Conservation (phyloP, 2,888 invertebrate species). For the Nomada lathburiana region DNA sequence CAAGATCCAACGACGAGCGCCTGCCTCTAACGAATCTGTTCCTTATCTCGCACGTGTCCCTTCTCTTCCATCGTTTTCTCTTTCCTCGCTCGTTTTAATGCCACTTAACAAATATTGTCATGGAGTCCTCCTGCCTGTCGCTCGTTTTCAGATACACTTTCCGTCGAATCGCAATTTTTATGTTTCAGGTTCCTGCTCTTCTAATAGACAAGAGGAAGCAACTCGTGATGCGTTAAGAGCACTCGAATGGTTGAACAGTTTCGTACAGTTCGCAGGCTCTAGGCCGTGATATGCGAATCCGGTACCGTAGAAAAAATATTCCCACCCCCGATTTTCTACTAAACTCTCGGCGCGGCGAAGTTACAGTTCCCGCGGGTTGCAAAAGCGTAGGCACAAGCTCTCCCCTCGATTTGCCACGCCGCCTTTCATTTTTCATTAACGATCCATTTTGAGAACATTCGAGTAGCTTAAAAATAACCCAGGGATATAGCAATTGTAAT, state of each 20-base stretch:
- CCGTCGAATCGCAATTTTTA: background rate
- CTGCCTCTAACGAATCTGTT: background rate
- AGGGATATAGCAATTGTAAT: background rate
- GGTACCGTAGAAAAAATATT: constrained; percentile 57
- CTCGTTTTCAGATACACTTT: background rate
- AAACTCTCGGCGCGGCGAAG: constrained; percentile 31
- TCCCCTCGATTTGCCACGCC: constrained; percentile 16
- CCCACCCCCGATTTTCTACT: constrained; percentile 33
- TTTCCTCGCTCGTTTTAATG: constrained; percentile 15
- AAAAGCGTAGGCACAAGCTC: constrained; percentile 23
- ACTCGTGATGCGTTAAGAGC: constrained; percentile 33
- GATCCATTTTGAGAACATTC: background rate
- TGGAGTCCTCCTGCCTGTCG: constrained; percentile 16
- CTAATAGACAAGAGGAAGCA: constrained; percentile 2
- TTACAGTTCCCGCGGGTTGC: constrained; percentile 14
- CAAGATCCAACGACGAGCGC: constrained; percentile 38
- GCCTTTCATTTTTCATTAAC: background rate
- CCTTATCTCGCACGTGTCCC: background rate
- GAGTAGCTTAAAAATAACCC: background rate
- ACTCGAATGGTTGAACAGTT: constrained; percentile 38
- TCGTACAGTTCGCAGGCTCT: constrained; percentile 14
- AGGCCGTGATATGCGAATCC: constrained; percentile 24
- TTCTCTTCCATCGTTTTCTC: background rate
- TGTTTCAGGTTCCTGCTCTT: background rate
- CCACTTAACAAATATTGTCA: constrained; percentile 52